phyloP scores from a whole-genome alignment of 2,888 invertebrate genomes.

The Spodoptera exigua region DNA sequence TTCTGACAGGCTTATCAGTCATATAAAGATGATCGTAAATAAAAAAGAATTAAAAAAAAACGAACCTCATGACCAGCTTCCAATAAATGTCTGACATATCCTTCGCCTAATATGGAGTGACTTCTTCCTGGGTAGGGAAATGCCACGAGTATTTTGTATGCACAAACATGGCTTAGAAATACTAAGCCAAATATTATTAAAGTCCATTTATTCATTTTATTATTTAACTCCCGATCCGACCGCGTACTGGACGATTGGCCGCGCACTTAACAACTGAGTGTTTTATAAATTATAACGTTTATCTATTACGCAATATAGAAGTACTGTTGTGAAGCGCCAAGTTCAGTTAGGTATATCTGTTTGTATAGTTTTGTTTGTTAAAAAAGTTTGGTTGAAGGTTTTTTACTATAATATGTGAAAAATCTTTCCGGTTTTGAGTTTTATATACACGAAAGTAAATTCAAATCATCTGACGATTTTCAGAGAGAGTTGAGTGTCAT shows the following conservation, averaged over 20 bases:
- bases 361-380: too few species aligned
- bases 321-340: constrained; percentile 9
- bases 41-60: neutral
- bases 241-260: constrained; percentile 1
- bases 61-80: constrained; percentile 67
- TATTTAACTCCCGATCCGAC: neutral
- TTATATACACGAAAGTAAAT: too few species aligned
- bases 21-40: neutral
- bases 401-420: too few species aligned
- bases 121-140: constrained; percentile 65
- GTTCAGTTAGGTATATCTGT: neutral
- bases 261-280: constrained; percentile 16
- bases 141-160: constrained; percentile 63
- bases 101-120: constrained; percentile 64
- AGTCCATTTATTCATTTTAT: constrained; percentile 42
- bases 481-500: too few species aligned
- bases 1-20: too few species aligned
- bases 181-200: constrained; percentile 31
- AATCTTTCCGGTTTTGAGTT: too few species aligned
- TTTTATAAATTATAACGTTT: neutral
- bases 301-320: neutral
- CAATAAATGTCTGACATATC: constrained; percentile 62
- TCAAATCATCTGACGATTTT: too few species aligned
- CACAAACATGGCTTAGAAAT: constrained; percentile 40
- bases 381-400: too few species aligned